phyloP scores from a whole-genome alignment of 2,113 vertebrate species.

The Tupaia tana region DNA sequence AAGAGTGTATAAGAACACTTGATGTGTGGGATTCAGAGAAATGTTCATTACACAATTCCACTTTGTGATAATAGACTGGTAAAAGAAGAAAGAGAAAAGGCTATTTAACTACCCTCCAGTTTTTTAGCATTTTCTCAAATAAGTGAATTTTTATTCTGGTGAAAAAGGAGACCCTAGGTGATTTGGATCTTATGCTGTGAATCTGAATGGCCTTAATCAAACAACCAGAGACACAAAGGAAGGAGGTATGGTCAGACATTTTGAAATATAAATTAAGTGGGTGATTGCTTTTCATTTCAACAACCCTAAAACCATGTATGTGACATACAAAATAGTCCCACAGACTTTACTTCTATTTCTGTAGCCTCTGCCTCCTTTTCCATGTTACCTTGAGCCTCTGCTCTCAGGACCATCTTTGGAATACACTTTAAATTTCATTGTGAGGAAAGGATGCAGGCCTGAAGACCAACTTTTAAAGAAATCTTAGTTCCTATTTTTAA shows the following conservation, averaged over 20 bases:
- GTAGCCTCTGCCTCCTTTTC: neutral
- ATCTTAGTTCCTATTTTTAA: neutral
- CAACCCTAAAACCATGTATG: neutral
- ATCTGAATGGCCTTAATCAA: conserved; percentile 22
- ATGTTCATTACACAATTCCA: neutral
- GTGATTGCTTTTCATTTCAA: neutral
- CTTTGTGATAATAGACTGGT: conserved; percentile 7
- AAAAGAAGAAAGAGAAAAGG: conserved; percentile 32
- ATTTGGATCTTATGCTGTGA: neutral
- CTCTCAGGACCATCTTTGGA: neutral
- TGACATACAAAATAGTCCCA: neutral
- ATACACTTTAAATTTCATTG: too few relatives aligned
- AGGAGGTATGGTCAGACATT: neutral
- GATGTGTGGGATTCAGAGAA: neutral
- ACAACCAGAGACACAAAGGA: neutral
- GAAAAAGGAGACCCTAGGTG: conserved; percentile 1
- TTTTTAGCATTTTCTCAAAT: conserved; percentile 11
- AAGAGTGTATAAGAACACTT: neutral
- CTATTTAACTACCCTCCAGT: neutral
- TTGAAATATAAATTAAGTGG: neutral
- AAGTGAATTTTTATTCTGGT: conserved; percentile 40
- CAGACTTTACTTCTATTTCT: neutral
- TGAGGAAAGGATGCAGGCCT: neutral
- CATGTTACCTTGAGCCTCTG: neutral
- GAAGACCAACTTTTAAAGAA: neutral